These are phyloP conservation scores for Gobiocypris rarus DNA, from an alignment of 2,113 vertebrate genomes.

Conservation along the genomic window DNA sequence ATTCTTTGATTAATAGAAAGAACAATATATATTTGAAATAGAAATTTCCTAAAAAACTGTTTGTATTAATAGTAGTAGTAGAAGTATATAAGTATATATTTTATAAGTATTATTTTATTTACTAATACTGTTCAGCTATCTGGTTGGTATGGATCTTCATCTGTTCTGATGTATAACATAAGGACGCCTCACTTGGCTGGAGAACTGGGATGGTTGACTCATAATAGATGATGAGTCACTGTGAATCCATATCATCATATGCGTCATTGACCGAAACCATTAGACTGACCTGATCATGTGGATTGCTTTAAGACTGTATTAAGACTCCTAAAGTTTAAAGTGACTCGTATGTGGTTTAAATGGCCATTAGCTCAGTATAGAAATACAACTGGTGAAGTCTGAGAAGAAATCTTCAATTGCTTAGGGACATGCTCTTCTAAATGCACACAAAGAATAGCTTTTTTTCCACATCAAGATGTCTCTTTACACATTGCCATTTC, in stretches of 20 bases:
- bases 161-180: not conserved
- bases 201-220: not conserved
- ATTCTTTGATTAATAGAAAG: not conserved
- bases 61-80: no score
- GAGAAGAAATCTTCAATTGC: not conserved
- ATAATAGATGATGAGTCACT: not conserved
- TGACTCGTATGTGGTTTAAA: not conserved
- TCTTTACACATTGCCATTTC: not conserved
- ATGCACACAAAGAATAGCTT: not conserved
- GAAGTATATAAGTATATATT: not conserved
- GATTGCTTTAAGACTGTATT: not conserved
- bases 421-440: not conserved
- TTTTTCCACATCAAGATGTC: not conserved
- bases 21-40: not conserved
- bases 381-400: not conserved
- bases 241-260: constrained; percentile 14
- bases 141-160: not conserved
- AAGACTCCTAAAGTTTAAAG: not conserved
- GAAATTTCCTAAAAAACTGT: no score
- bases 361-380: not conserved
- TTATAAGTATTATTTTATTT: not conserved
- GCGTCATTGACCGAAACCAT: constrained; percentile 13
- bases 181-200: not conserved
- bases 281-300: not conserved
- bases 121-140: not conserved